A percentile compares a stretch with the other conserved stretches of the same genome.
phyloP scores from a whole-genome alignment of 2,113 vertebrate species.

The Anhinga rufa region DNA sequence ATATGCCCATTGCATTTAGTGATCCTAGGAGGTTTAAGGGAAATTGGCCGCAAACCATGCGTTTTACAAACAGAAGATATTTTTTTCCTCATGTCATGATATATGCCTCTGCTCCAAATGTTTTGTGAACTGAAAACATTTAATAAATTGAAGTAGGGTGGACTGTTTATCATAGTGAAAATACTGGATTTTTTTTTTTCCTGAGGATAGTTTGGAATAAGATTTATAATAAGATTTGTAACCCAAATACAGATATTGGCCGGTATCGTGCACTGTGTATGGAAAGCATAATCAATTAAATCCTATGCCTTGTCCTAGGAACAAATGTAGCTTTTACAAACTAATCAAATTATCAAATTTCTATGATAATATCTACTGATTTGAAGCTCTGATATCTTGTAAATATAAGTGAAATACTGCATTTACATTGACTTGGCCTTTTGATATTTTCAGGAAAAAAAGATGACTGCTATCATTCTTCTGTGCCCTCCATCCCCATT shows the following conservation, averaged over 20 bases:
- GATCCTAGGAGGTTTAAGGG: neutral
- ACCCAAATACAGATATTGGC: neutral
- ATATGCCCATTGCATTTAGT: neutral
- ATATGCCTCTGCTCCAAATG: neutral
- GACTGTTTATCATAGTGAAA: neutral
- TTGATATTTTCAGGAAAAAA: neutral
- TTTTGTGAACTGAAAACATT: neutral
- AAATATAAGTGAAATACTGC: neutral
- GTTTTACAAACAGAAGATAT: neutral
- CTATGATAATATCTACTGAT: neutral
- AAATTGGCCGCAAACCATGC: fast-evolving
- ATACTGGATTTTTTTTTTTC: neutral
- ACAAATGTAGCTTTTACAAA: neutral
- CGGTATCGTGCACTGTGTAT: neutral
- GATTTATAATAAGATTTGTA: neutral
- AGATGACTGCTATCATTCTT: neutral
- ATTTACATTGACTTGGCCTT: neutral
- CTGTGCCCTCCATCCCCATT: neutral
- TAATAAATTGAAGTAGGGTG: neutral
- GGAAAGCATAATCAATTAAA: neutral
- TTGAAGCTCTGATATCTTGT: neutral
- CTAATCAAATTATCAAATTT: neutral
- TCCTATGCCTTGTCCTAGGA: neutral
- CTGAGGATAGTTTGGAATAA: neutral
- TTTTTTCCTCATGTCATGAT: neutral